These are phyloP conservation scores for Kuschelorhynchus macadamiae DNA, from an alignment of 2,888 invertebrate species.

Conservation along the genomic window DNA sequence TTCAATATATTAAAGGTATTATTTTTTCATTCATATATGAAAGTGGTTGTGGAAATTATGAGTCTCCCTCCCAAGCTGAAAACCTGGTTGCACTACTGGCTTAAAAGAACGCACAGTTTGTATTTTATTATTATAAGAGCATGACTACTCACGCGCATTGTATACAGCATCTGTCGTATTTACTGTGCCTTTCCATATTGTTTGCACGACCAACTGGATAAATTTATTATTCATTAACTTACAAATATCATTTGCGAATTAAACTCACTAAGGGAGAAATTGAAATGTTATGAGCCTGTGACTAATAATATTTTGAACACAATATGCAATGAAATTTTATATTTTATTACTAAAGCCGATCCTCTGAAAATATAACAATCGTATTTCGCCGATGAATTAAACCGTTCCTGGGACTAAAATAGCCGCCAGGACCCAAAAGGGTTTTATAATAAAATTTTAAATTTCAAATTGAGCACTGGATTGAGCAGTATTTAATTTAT, in stretches of 20 bases:
- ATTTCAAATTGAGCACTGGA: neutral
- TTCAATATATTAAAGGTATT: no score
- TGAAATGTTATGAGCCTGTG: neutral
- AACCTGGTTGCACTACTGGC: no score
- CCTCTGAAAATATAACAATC: constrained; percentile 10
- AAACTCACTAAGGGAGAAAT: constrained; percentile 20
- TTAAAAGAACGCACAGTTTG: no score
- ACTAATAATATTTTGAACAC: constrained; percentile 19
- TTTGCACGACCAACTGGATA: neutral
- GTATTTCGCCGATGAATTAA: constrained; percentile 15
- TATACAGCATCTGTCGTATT: neutral
- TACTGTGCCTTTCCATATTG: neutral
- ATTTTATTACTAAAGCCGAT: constrained; percentile 17
- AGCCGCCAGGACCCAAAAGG: constrained; percentile 6
- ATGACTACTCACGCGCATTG: no score
- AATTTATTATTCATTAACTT: constrained; percentile 20
- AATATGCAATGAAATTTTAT: constrained; percentile 28
- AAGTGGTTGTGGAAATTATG: no score
- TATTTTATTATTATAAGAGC: no score
- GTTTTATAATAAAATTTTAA: neutral
- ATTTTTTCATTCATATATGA: no score
- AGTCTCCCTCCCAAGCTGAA: no score
- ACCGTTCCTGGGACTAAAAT: constrained; percentile 3
- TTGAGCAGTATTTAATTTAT: neutral
- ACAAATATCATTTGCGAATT: constrained; percentile 11